Evolutionary conservation across 2,888 invertebrate genomes (phyloP).

Genomic region (Tromatobia lineatoria): DNA sequence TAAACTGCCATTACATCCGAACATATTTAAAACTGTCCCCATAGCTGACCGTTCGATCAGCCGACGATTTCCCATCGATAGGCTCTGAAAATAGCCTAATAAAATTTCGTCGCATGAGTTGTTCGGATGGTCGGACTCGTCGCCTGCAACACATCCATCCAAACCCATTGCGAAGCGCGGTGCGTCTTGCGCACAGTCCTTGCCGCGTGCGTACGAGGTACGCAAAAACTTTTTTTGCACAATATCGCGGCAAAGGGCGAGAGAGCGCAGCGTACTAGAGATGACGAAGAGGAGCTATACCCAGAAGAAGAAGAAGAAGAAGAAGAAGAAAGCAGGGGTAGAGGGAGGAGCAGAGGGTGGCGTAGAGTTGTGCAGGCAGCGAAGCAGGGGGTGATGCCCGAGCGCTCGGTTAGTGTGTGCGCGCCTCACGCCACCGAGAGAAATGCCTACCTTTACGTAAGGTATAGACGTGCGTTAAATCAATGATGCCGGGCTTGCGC

Average conservation of each 20-base stretch:
- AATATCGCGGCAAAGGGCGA: neutral
- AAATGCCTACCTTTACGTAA: slow-evolving; percentile 69
- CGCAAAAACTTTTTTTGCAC: slow-evolving; percentile 47
- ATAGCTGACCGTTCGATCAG: slow-evolving; percentile 2
- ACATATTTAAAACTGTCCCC: neutral
- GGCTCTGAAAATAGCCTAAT: neutral
- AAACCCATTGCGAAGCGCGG: neutral
- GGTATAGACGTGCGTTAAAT: slow-evolving; percentile 79
- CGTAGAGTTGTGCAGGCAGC: slow-evolving; percentile 2
- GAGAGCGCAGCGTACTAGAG: slow-evolving; percentile 5
- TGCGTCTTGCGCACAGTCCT: slow-evolving; percentile 8
- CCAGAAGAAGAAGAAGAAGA: slow-evolving; percentile 11
- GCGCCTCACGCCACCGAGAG: slow-evolving; percentile 62
- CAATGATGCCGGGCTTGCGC: slow-evolving; percentile 85
- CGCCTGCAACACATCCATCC: too few species aligned
- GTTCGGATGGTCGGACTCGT: too few species aligned
- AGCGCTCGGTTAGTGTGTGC: slow-evolving; percentile 20
- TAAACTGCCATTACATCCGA: too few species aligned
- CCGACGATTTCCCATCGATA: neutral
- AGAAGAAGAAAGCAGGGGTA: slow-evolving; percentile 30
- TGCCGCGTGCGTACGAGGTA: slow-evolving; percentile 55
- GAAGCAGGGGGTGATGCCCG: slow-evolving; percentile 13
- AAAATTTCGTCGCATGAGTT: neutral
- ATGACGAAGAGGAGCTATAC: slow-evolving; percentile 11
- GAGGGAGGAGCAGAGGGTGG: neutral